phyloP scores from a whole-genome alignment of 2,113 vertebrate genomes.

The Gasterosteus aculeatus region DNA sequence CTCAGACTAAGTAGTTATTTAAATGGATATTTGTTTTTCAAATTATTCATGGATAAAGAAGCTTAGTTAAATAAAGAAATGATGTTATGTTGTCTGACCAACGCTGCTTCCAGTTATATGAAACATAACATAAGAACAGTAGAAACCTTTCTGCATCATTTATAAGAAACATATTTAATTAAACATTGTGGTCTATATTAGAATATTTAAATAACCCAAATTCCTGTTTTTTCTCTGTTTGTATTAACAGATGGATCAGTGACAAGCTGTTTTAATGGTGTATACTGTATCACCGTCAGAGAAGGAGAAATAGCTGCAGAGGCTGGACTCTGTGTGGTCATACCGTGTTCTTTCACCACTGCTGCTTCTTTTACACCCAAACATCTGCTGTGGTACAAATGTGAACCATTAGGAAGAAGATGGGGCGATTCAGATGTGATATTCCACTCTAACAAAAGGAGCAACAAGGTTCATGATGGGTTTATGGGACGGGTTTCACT shows the following conservation, averaged over 20 bases:
- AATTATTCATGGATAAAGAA: not conserved
- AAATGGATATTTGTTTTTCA: not conserved
- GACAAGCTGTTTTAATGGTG: fast-evolving
- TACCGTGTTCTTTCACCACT: slow-evolving; percentile 49
- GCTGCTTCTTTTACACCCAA: fast-evolving
- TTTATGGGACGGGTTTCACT: slow-evolving; percentile 43
- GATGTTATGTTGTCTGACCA: not conserved
- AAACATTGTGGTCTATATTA: not conserved
- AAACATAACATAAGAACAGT: not conserved
- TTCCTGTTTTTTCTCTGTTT: not conserved
- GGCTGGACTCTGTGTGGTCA: slow-evolving; percentile 48
- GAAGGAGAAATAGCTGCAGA: slow-evolving; percentile 16
- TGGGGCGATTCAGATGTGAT: not conserved
- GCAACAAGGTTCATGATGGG: not conserved
- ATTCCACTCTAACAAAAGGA: not conserved
- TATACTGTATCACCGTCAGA: not conserved
- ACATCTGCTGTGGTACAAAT: slow-evolving; percentile 63
- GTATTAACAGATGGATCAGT: not conserved
- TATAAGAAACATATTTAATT: not conserved
- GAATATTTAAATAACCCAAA: not conserved
- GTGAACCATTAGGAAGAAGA: not conserved
- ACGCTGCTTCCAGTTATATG: not conserved
- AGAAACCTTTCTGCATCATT: not conserved
- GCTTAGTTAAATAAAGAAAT: not conserved
- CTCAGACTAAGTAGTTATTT: not conserved